A percentile compares a stretch with the other conserved stretches of the same genome.
Conservation (phyloP, 2,888 invertebrate genomes). For the Epinotia nisella region DNA sequence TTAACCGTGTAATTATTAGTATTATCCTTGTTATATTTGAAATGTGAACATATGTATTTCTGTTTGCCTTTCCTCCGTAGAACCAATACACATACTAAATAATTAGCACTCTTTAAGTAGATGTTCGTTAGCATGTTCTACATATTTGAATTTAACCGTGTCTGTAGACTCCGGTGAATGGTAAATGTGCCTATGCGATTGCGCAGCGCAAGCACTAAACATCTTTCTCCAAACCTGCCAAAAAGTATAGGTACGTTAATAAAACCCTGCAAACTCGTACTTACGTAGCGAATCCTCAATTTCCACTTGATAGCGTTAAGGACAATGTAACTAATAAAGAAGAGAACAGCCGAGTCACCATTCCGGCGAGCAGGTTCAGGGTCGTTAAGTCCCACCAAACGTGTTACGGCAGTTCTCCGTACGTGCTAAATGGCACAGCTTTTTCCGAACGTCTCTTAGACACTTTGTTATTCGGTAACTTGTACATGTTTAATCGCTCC, state of each 20-base stretch:
- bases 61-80: too few species aligned
- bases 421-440: conserved; percentile 80
- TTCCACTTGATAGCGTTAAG: conserved; percentile 23
- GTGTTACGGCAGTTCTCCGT: conserved; percentile 71
- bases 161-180: not conserved
- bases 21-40: too few species aligned
- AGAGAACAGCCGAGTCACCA: conserved; percentile 39
- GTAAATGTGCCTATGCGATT: not conserved
- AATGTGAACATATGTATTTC: too few species aligned
- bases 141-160: too few species aligned
- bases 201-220: not conserved
- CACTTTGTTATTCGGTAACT: conserved; percentile 81
- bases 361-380: conserved; percentile 47
- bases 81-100: too few species aligned
- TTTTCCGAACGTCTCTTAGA: conserved; percentile 68
- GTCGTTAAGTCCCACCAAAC: conserved; percentile 78
- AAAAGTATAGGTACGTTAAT: not conserved
- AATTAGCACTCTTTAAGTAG: too few species aligned
- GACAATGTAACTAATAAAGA: conserved; percentile 43
- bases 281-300: conserved; percentile 12
- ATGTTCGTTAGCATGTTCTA: too few species aligned
- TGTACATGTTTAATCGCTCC: conserved; percentile 83
- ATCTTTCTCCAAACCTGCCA: not conserved
- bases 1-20: too few species aligned
- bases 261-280: conserved; percentile 9